phyloP scores from a whole-genome alignment of 2,113 vertebrate species.

The Myxocyprinus asiaticus region DNA sequence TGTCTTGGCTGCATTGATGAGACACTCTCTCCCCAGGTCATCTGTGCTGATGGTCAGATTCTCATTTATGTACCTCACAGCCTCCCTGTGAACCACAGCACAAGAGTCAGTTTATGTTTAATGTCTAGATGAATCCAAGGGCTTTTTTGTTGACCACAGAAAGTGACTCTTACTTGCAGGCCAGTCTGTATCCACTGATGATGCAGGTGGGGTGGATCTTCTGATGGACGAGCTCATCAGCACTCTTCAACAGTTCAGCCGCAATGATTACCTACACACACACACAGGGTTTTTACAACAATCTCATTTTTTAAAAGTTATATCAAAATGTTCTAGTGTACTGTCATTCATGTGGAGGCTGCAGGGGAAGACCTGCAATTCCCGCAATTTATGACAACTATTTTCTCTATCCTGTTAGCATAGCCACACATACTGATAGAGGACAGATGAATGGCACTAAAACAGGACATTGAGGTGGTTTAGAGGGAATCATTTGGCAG shows the following conservation, averaged over 20 bases:
- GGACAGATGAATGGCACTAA: no score
- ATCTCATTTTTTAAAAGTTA: no score
- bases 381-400: no score
- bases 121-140: neutral
- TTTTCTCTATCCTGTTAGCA: no score
- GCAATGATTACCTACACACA: conserved; percentile 91
- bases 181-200: conserved; percentile 95
- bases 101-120: neutral
- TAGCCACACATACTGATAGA: no score
- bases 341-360: no score
- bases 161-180: conserved; percentile 88
- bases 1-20: conserved; percentile 94
- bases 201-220: conserved; percentile 97
- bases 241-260: conserved; percentile 94
- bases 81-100: conserved; percentile 80
- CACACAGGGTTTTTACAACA: neutral
- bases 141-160: neutral
- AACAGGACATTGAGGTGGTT: no score
- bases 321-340: no score
- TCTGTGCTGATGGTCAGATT: conserved; percentile 95
- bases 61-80: conserved; percentile 96
- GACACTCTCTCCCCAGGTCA: conserved; percentile 92
- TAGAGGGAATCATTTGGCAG: no score
- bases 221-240: conserved; percentile 97
- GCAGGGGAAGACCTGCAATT: no score